These are phyloP conservation scores for Drosophila pseudotakahashii DNA, from an alignment of 2,888 invertebrate genomes.

Conservation along the genomic window DNA sequence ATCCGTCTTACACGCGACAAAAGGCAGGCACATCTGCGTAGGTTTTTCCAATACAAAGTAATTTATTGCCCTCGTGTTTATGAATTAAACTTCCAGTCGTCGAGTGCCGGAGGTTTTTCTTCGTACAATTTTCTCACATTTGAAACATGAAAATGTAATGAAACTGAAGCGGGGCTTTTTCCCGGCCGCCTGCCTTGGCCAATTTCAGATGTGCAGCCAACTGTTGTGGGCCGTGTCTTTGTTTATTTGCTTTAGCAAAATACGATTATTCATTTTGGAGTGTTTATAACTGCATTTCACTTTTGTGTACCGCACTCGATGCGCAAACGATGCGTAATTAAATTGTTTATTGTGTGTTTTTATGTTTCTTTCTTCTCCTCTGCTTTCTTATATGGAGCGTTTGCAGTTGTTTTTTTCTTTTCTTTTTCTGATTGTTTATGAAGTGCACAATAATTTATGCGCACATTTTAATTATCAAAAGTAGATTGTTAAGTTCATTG, in stretches of 20 bases:
- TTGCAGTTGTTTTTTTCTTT: conserved; percentile 4
- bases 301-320: conserved; percentile 56
- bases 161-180: conserved; percentile 18
- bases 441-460: conserved; percentile 42
- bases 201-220: conserved; percentile 38
- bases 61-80: conserved; percentile 49
- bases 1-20: conserved; percentile 64
- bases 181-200: conserved; percentile 17
- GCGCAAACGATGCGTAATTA: conserved; percentile 56
- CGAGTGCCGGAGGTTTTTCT: conserved; percentile 5
- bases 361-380: conserved; percentile 42
- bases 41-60: conserved; percentile 41
- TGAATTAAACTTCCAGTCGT: conserved; percentile 24
- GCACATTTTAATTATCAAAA: conserved; percentile 44
- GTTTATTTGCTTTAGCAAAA: conserved; percentile 23
- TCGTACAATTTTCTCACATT: conserved; percentile 40
- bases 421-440: conserved; percentile 18
- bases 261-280: conserved; percentile 42
- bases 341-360: conserved; percentile 60
- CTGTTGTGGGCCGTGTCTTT: conserved; percentile 41
- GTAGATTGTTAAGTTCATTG: conserved; percentile 43
- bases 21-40: conserved; percentile 28
- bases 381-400: conserved; percentile 35
- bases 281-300: conserved; percentile 64
- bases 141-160: conserved; percentile 33